Base-by-base conservation (phyloP, 2,888 invertebrate species). In the Melieria crassipennis region DNA sequence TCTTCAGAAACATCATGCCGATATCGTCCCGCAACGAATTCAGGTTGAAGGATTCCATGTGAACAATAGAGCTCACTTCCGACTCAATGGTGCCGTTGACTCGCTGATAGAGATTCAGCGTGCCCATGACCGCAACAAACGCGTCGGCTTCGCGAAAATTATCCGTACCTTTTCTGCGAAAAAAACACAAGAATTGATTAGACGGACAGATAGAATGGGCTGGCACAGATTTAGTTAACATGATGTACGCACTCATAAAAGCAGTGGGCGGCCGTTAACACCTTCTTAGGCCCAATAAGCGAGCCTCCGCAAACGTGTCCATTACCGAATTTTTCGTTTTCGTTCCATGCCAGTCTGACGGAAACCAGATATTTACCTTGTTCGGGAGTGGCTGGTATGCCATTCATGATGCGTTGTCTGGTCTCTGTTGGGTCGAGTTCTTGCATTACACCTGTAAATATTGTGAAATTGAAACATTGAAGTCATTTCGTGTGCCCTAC, bases 231-330 rank as follows among this genome's bases (percentile, higher is more conserved):
- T 58, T 58, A 30, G 6, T 42, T 58, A n/a, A 7, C 13, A 60
- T 16, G 16, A 16, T 16, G 55, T 52, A 80, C 81, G 83, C 66
- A 85, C 85, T 84, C 80, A 74, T 79, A 85, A 7, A 85, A 74
- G 43, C 85, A 85, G 65, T 85, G 85, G 4, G 85, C 86, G 0
- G 85, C 86, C 11, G 85, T 85, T 7, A 86, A 69, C 4, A 85
- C 84, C 75, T 83, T 85, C 50, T 76, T 82, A 11, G 73, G 74
- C 0, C 80, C 81, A 10, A 85, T 82, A 3, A 85, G 73, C 0
- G 84, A 78, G 4, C 85, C 85, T 1, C 85, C 85, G 65, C 85
- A 85, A 43, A 85, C 78, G 73, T 85, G 86, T 1, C 85, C 86
- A 50, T 71, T 76, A 9, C 85, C 85, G 71, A 85, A 85, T 52